phyloP scores from a whole-genome alignment of 1,140 invertebrate species.

The Formica exsecta region DNA sequence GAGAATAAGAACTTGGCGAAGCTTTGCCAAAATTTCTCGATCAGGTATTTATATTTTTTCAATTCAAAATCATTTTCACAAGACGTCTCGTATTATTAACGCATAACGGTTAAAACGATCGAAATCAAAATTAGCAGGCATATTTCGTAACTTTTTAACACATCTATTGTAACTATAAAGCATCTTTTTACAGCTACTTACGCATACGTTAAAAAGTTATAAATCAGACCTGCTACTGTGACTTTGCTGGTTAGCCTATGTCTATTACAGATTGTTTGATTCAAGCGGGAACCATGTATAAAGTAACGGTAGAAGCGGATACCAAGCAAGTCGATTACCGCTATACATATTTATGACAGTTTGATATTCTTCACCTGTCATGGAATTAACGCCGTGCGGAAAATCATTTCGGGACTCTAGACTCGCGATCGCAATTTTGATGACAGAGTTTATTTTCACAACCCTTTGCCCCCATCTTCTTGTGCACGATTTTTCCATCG shows the following conservation, averaged over 20 bases:
- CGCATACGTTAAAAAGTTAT: too few relatives aligned
- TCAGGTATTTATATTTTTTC: background rate
- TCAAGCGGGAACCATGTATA: constrained; percentile 73
- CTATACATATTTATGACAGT: constrained; percentile 61
- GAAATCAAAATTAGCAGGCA: background rate
- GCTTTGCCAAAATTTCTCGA: background rate
- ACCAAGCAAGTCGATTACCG: constrained; percentile 61
- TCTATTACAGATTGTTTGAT: constrained; percentile 70
- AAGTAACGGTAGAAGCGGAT: constrained; percentile 80
- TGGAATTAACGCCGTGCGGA: background rate
- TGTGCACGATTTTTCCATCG: background rate
- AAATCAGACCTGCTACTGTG: too few relatives aligned
- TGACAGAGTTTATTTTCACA: constrained; percentile 2
- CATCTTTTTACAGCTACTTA: too few relatives aligned
- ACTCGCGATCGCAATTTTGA: background rate
- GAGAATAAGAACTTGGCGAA: background rate
- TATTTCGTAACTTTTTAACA: too few relatives aligned
- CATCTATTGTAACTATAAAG: too few relatives aligned
- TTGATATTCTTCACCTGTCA: constrained; percentile 49
- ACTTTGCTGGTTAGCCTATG: constrained; percentile 18
- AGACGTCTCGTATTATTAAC: too few relatives aligned
- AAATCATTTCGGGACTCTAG: background rate
- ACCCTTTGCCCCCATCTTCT: background rate
- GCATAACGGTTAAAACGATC: background rate
- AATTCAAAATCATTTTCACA: background rate